Base-by-base conservation (phyloP, 2,797 vertebrate genomes). In the Ptychobarbus kaznakovi region DNA sequence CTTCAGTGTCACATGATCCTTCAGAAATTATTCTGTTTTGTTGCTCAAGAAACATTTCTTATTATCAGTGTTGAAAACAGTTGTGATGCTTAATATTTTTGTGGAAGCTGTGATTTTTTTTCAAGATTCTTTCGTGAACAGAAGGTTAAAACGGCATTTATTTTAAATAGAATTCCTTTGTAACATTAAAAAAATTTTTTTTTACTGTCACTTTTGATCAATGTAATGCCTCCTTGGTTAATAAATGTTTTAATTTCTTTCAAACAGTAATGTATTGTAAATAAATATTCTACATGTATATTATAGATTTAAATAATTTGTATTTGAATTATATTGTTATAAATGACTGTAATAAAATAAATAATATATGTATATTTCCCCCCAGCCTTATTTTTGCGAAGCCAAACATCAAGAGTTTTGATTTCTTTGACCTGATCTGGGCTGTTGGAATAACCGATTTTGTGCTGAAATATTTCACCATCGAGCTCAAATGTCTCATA, bases 381-480 rank as follows among this genome's bases (percentile, higher is more conserved):
- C 25, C 6, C 89, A 99, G 98, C 93, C 96, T 99, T 77, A 95
- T 98, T 49, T 99, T 99, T 92, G 92, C 97, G 53, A 98, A 96
- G 90, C 97, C 98, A 84, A 99, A 96, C 92, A 93, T 99, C 75
- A 96, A 95, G 90, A 96, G 93, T 2, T 95, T 97, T 89, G 97
- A 99, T 92, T 99, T 99, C 94, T 99, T 99, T 0, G 95, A 98
- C 89, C 94, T 99, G 88, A 96, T 99, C 92, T 99, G 97, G 98
- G 96, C 96, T 0, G 97, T 99, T 90, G 98, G 98, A 53, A 98
- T 99, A 6, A 97, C 96, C 0, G 98, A 99, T 93, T 99, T 99
- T 38, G 95, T 99, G 28, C 96, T 99, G 12, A 99, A 99, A 91
- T 99, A 96, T 82, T 94, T 97, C 92, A 99, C 98, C 89, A 97